Evolutionary conservation across 2,797 vertebrate genomes (phyloP), one percentile per base, ranked within the genome.

Genomic region (Labeo calbasu): DNA sequence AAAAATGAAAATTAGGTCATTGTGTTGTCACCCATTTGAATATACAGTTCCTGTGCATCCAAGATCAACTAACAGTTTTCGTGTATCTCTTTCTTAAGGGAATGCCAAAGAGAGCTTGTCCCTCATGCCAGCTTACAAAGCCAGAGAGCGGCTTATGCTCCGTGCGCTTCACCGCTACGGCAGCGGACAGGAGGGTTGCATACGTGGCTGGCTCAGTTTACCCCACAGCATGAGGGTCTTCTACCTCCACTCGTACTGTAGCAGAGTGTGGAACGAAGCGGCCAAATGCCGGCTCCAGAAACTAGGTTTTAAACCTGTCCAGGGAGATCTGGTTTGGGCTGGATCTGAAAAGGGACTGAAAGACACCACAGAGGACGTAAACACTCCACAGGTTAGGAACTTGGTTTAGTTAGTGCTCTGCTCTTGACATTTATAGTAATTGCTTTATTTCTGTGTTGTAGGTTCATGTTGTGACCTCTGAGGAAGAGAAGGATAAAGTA

Each of bases 181-280:
- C 8, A 66, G 94, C 2, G 95, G 94, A 11, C 92, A 93, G 0
- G 96, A 97, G 21, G 97, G 97, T 0, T 97, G 96, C 77, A 78
- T 90, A 50, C 95, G 92, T 66, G 97, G 95, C 0, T 99, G 98
- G 97, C 96, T 99, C 89, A 97, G 92, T 83, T 94, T 99, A 66
- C 98, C 98, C n/a, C 96, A 99, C 85, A 94, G 95, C 90, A 96
- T 95, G 94, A 96, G 97, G 69, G 92, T 98, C 87, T 98, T 99
- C 92, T 99, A 99, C 59, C 85, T 96, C 36, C 98, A 99, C 10
- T 97, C 98, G 17, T 99, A 98, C 89, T 98, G 97, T 81, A 99
- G 98, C 93, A 97, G 96, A 86, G 90, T 99, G 86, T 99, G 98
- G 97, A 99, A 99, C 9, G 95, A 98, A 78, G 97, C 97, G 0